These are phyloP conservation scores for Haliclona indistincta DNA, from an alignment of 37 sponge, comb jelly and placozoan species.

Conservation along the genomic window DNA sequence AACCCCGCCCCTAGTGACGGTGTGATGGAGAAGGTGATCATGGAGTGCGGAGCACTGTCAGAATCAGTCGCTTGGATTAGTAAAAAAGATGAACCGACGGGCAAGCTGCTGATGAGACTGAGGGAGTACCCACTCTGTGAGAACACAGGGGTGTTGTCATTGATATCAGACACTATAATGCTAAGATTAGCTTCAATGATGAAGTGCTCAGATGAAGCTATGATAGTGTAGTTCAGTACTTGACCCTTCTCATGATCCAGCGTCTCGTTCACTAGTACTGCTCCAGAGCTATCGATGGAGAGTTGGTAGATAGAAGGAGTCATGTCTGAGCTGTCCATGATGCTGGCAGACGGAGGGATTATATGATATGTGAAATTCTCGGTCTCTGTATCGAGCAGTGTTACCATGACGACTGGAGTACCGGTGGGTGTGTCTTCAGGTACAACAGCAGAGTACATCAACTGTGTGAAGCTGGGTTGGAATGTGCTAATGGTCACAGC, in stretches of 20 bases:
- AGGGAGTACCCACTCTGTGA: not conserved
- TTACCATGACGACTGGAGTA: conserved; percentile 9
- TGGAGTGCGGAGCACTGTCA: conserved; percentile 46
- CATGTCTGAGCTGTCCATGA: no score
- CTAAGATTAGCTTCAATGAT: not conserved
- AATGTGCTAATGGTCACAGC: conserved; percentile 2
- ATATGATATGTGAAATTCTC: conserved; percentile 1
- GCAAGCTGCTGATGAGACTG: conserved; percentile 9
- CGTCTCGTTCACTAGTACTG: not conserved
- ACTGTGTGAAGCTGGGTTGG: conserved; percentile 38
- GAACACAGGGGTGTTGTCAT: conserved; percentile 72
- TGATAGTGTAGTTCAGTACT: not conserved
- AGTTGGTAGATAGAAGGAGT: not conserved
- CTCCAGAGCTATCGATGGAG: conserved; percentile 28
- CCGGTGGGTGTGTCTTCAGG: conserved; percentile 32
- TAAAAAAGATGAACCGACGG: conserved; percentile 7
- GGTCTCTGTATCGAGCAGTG: conserved; percentile 8
- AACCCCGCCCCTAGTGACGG: not conserved
- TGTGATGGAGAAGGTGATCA: conserved; percentile 39
- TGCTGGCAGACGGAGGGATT: no score
- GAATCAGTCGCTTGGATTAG: conserved; percentile 33
- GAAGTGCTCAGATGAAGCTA: conserved; percentile 4
- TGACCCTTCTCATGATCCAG: conserved; percentile 31
- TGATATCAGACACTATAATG: conserved; percentile 51
- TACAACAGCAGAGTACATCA: conserved; percentile 10